phyloP scores from a whole-genome alignment of 1,140 invertebrate genomes.

The Thaumetopoea pityocampa region DNA sequence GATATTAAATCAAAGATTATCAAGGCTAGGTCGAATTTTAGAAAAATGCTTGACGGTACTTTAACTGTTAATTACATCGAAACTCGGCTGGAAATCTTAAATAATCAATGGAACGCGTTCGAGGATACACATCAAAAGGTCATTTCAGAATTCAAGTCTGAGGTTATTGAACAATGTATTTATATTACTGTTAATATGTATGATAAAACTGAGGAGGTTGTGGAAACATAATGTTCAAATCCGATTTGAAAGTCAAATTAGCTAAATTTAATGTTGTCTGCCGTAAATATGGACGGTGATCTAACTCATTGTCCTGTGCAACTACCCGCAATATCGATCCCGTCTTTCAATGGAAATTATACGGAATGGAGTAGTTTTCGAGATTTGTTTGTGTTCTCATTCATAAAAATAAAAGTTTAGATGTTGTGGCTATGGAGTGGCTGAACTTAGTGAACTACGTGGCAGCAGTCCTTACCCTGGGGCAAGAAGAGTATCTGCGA shows the following conservation, averaged over 20 bases:
- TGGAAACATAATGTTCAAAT: background rate
- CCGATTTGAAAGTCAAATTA: background rate
- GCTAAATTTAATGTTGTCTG: background rate
- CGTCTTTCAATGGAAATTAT: constrained; percentile 1
- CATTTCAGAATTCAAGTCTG: background rate
- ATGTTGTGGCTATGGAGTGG: too few relatives aligned
- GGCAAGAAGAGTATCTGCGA: too few relatives aligned
- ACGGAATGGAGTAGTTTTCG: constrained; percentile 3
- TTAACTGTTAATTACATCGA: background rate
- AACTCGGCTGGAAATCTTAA: background rate
- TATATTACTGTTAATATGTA: background rate
- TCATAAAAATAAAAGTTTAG: background rate
- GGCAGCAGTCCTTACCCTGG: too few relatives aligned
- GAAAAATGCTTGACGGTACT: background rate
- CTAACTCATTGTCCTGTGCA: background rate
- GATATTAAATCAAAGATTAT: too few relatives aligned
- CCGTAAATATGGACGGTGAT: too few relatives aligned
- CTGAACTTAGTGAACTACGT: too few relatives aligned
- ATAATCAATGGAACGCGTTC: background rate
- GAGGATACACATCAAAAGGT: background rate
- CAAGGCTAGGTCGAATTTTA: background rate
- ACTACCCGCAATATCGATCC: constrained; percentile 2
- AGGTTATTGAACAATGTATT: background rate
- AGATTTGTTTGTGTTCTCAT: constrained; percentile 6
- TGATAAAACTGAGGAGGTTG: background rate